Conservation (phyloP, 2,113 vertebrate species). For the Xenus cinereus region DNA sequence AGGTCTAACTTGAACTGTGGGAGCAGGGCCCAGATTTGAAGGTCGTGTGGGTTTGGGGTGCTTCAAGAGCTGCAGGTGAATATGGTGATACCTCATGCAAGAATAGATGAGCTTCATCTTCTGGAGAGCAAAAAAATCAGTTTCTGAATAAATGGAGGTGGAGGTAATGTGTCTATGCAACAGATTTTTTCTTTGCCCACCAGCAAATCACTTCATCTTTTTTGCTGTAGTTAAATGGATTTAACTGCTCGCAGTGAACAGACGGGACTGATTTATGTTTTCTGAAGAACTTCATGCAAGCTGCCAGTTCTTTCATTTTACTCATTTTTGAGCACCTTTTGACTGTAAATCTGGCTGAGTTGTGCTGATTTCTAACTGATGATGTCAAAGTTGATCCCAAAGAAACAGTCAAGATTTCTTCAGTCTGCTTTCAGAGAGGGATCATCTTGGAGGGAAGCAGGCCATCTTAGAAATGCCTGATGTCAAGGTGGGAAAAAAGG, state of each 20-base stretch:
- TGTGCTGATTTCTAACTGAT: not conserved
- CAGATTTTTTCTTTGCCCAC: not conserved
- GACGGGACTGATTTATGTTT: constrained; percentile 20
- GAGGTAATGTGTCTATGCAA: not conserved
- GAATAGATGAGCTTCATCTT: not conserved
- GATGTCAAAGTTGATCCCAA: not conserved
- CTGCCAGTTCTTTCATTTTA: constrained; percentile 13
- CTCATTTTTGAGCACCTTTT: not conserved
- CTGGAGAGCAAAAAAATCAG: not conserved
- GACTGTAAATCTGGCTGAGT: not conserved
- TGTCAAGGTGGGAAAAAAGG: not conserved
- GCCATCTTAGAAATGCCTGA: not conserved
- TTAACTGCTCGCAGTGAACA: not conserved
- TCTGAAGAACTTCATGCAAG: constrained; percentile 6
- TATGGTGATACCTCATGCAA: not conserved
- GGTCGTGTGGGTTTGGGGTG: not conserved
- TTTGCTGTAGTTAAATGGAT: not conserved
- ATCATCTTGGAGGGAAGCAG: not conserved
- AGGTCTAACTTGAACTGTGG: not conserved
- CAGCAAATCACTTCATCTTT: not conserved
- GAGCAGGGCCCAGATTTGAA: not conserved
- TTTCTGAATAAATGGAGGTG: not conserved
- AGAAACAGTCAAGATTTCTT: not conserved
- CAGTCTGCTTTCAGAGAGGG: not conserved
- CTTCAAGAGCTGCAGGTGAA: not conserved